A percentile compares a stretch with the other conserved stretches of the same genome.
Evolutionary conservation across 2,888 invertebrate genomes (phyloP).

Genomic region (Uropetala carovei): DNA sequence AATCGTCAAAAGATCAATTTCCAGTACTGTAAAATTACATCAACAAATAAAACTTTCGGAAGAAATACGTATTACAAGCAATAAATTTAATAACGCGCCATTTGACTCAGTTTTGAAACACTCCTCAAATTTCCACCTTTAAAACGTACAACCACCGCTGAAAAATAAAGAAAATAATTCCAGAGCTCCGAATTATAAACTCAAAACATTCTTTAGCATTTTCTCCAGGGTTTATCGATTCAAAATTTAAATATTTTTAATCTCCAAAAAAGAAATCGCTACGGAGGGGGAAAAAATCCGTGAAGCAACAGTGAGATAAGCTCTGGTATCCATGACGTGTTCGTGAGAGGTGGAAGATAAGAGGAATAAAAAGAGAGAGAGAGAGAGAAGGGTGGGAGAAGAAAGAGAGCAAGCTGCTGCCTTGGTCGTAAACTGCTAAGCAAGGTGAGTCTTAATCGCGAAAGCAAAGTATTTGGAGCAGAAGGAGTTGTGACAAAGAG

Average conservation of each 20-base stretch:
- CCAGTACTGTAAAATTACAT: no score
- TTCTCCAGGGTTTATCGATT: background rate
- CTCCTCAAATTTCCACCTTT: no score
- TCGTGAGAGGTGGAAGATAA: background rate
- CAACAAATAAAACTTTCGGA: no score
- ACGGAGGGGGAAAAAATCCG: background rate
- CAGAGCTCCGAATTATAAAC: no score
- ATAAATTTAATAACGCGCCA: no score
- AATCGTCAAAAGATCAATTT: no score
- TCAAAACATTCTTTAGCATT: no score
- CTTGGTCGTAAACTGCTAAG: constrained; percentile 52
- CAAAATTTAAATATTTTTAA: background rate
- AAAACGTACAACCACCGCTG: no score
- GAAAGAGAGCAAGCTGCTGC: background rate
- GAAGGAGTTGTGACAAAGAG: constrained; percentile 38
- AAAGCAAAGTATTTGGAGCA: constrained; percentile 58
- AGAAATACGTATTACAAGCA: no score
- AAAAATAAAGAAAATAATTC: no score
- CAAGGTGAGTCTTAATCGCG: constrained; percentile 57
- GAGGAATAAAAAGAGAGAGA: background rate
- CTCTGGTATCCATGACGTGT: no score
- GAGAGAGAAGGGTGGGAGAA: background rate
- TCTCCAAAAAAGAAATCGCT: background rate
- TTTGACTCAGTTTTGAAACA: no score
- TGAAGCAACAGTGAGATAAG: constrained; percentile 13